Conservation (phyloP, 2,888 invertebrate species). For the Ypsolopha scabrella region DNA sequence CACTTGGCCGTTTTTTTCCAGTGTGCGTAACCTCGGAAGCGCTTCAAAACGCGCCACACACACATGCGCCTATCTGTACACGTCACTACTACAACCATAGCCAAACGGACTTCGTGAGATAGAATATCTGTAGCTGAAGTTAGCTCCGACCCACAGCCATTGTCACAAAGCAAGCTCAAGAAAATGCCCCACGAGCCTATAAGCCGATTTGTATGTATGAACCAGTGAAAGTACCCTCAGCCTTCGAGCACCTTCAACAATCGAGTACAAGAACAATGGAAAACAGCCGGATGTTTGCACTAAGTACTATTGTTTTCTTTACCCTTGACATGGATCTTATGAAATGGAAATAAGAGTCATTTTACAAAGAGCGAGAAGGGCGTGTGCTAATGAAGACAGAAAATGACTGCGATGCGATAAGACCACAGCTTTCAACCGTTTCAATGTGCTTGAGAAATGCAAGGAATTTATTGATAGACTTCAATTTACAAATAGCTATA, state of each 20-base stretch:
- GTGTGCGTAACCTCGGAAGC: too few species aligned
- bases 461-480: too few species aligned
- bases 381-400: neutral
- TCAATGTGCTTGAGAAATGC: neutral
- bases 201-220: constrained; percentile 30
- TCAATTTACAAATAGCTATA: too few species aligned
- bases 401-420: constrained; percentile 1
- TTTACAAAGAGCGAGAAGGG: neutral
- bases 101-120: too few species aligned
- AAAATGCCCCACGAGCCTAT: neutral
- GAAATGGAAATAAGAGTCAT: neutral
- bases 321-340: neutral
- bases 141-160: too few species aligned
- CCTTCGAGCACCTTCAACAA: constrained; percentile 25
- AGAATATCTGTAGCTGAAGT: too few species aligned
- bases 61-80: too few species aligned
- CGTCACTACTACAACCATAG: too few species aligned
- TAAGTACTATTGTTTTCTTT: neutral
- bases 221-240: constrained; percentile 36
- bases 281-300: neutral
- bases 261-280: constrained; percentile 15
- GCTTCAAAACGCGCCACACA: too few species aligned
- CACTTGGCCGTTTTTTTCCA: too few species aligned
- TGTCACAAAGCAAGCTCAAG: too few species aligned
- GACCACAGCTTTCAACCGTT: neutral